Base-by-base conservation (phyloP, 1,140 invertebrate genomes). In the Drosophila punjabiensis region DNA sequence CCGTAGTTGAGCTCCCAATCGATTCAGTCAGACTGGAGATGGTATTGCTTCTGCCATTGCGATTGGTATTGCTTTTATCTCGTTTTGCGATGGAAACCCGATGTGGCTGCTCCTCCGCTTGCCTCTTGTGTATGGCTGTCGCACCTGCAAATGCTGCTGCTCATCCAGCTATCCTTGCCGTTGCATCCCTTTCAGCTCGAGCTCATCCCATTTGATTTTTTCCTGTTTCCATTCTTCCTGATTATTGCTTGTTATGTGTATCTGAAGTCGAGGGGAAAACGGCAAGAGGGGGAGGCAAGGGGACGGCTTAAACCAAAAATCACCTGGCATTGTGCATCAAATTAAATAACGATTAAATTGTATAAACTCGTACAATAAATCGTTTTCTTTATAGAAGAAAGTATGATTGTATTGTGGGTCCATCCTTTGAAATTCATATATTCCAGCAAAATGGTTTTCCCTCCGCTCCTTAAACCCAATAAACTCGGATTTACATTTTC, bases 171-270 rank as follows among this genome's bases (percentile, higher is more conserved):
- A 18, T 43, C 41, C 20, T 35, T 14, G 69, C n/a, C 63, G 35
- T 76, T 67, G 52, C 14, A 48, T 45, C 41, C 41, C n/a, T 33
- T 35, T n/a, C 41, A 55, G 62, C 33, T 62, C 43, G 37, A 64
- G 45, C 73, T 69, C 65, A 83, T 79, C 48, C 61, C 41, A 60
- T 74, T 73, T 70, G 32, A 20, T 16, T 59, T 60, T 39, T 47
- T 43, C 43, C 53, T 35, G 30, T 76, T 69, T 56, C 43, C 48
- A 70, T 65, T 73, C 47, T 63, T 47, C 48, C 73, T 75, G 43
- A 69, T 68, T 79, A 67, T 58, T 41, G 37, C 50, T 69, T 8
- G 35, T 39, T 39, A 39, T 20, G n/a, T 52, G 16, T 43, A 60
- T 67, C 18, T 62, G 5, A 33, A n/a, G 9, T 14, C 13, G 30